phyloP scores from a whole-genome alignment of 2,888 invertebrate genomes.

The Nymphalis polychloros region DNA sequence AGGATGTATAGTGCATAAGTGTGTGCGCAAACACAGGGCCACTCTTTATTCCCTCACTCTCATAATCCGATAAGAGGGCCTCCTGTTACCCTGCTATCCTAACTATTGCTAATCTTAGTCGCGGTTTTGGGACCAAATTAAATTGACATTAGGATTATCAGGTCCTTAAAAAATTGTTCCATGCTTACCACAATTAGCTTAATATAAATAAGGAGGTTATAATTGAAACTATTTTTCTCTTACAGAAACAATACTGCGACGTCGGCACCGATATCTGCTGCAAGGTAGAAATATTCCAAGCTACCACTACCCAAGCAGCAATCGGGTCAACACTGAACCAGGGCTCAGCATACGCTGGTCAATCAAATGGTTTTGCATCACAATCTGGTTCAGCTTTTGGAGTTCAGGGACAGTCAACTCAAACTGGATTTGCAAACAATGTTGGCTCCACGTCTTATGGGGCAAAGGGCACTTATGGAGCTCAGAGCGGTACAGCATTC shows the following conservation, averaged over 20 bases:
- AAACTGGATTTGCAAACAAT: not conserved
- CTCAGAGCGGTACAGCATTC: not conserved
- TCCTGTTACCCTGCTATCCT: too few species aligned
- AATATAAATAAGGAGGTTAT: too few species aligned
- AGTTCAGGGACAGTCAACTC: slow-evolving; percentile 40
- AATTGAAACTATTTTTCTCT: slow-evolving; percentile 34
- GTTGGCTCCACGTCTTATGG: not conserved
- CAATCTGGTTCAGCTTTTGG: slow-evolving; percentile 29
- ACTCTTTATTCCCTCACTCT: too few species aligned
- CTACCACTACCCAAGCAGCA: slow-evolving; percentile 47
- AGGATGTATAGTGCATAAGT: too few species aligned
- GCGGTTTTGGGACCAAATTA: too few species aligned
- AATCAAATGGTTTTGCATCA: not conserved
- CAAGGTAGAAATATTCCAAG: slow-evolving; percentile 61
- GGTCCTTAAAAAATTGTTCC: too few species aligned
- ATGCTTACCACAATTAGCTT: too few species aligned
- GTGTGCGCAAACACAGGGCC: too few species aligned
- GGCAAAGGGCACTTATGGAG: not conserved
- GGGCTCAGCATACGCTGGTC: slow-evolving; percentile 51
- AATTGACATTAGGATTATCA: too few species aligned
- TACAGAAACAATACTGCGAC: slow-evolving; percentile 77
- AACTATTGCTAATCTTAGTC: too few species aligned
- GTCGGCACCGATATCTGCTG: slow-evolving; percentile 74
- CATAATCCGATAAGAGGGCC: too few species aligned
- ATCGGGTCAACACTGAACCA: slow-evolving; percentile 46